phyloP scores from a whole-genome alignment of 2,797 vertebrate genomes.

The Enteromius thamalakanensis region DNA sequence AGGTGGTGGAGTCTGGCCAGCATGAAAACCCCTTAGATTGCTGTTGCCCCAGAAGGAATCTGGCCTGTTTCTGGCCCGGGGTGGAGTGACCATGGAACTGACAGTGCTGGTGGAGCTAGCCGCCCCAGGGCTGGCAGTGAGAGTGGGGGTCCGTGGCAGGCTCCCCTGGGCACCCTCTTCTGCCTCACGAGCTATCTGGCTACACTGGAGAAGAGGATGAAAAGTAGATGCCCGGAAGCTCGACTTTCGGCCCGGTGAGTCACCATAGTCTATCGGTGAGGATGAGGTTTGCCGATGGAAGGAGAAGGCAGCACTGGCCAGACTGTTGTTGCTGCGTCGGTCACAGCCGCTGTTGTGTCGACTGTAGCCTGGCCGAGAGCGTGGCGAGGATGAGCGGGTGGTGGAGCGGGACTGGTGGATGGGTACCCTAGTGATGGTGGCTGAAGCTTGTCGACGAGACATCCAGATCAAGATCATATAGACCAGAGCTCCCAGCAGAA shows the following conservation, averaged over 20 bases:
- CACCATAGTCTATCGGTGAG: conserved; percentile 83
- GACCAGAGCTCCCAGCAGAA: conserved; percentile 86
- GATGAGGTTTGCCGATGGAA: conserved; percentile 88
- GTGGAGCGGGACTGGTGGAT: conserved; percentile 73
- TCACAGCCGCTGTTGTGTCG: conserved; percentile 87
- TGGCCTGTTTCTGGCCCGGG: conserved; percentile 75
- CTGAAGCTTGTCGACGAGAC: conserved; percentile 88
- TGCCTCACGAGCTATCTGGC: conserved; percentile 87
- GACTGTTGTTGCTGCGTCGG: conserved; percentile 87
- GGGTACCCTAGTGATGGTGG: conserved; percentile 87
- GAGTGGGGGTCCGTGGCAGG: conserved; percentile 78
- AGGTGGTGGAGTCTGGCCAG: conserved; percentile 87
- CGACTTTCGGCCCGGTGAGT: conserved; percentile 88
- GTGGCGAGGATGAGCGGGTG: conserved; percentile 67
- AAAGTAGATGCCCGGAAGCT: conserved; percentile 96
- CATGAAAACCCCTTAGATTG: conserved; percentile 78
- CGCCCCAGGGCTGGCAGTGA: conserved; percentile 68
- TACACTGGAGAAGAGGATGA: conserved; percentile 92
- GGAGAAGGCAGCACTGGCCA: conserved; percentile 90
- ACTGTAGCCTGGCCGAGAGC: conserved; percentile 85
- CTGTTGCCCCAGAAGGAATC: conserved; percentile 91
- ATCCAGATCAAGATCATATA: conserved; percentile 87
- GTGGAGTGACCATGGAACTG: conserved; percentile 67
- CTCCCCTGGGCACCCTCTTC: conserved; percentile 88
- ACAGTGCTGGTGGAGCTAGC: conserved; percentile 65